These are phyloP conservation scores for Anoplius nigerrimus DNA, from an alignment of 2,888 invertebrate species.

Conservation along the genomic window DNA sequence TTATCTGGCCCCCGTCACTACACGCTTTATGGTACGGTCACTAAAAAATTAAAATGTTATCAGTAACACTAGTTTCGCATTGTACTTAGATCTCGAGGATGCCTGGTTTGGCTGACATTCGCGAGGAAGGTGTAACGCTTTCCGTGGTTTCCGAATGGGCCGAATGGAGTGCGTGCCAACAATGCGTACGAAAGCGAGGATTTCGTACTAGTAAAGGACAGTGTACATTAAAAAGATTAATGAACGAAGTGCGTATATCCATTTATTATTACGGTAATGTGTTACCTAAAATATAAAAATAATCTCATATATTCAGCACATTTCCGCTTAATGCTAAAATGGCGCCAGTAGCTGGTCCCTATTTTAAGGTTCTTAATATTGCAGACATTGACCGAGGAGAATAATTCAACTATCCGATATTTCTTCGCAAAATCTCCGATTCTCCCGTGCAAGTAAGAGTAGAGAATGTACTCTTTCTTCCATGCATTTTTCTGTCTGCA, in stretches of 20 bases:
- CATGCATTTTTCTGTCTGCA: no score
- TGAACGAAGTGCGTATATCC: slow-evolving; percentile 44
- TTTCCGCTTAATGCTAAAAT: neutral
- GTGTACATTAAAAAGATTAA: slow-evolving; percentile 75
- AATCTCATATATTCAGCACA: no score
- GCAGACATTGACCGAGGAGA: slow-evolving; percentile 35
- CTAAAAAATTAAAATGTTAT: no score
- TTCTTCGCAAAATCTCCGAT: slow-evolving; percentile 62
- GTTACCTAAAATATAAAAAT: neutral
- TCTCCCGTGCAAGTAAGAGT: slow-evolving; percentile 66
- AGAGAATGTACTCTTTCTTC: no score
- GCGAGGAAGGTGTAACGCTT: slow-evolving; percentile 73
- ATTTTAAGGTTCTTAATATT: slow-evolving; percentile 23
- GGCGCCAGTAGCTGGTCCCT: no score
- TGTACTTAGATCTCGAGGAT: slow-evolving; percentile 69
- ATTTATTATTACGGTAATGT: no score
- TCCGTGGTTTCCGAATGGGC: slow-evolving; percentile 77
- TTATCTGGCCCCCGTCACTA: slow-evolving; percentile 75
- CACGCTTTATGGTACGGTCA: slow-evolving; percentile 69
- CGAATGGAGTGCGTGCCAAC: slow-evolving; percentile 77
- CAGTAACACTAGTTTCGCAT: neutral
- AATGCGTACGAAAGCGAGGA: slow-evolving; percentile 72
- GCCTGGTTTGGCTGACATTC: slow-evolving; percentile 72
- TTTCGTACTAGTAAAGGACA: slow-evolving; percentile 74
- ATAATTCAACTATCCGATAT: slow-evolving; percentile 39